Base-by-base conservation (phyloP, 2,797 vertebrate genomes). In the Pipistrellus pygmaeus region DNA sequence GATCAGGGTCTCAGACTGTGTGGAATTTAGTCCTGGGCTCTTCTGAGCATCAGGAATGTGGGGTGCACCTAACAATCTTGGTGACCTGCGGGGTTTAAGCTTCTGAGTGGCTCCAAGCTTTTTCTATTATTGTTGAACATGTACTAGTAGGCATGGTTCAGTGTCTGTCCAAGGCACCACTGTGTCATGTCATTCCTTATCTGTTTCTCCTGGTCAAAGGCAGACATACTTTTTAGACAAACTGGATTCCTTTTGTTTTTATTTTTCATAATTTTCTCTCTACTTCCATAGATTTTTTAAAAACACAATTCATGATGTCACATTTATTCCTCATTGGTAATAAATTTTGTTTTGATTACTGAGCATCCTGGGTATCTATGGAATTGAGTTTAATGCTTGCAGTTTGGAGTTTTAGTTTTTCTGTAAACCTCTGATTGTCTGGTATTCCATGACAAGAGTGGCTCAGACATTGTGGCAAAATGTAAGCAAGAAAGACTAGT, bases 1-100 rank as follows among this genome's bases (percentile, higher is more conserved):
- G 97, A 97, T 97, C 96, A 86, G 96, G 97, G 97, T 97, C 97
- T 97, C 97, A 95, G 96, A 96, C 97, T 97, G 96, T 86, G 88
- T 90, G 97, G 98, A 97, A 96, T 97, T 97, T 97, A 96, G 95
- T 86, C 97, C 94, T 96, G 96, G 97, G 73, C 93, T 94, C 96
- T 96, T 97, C 97, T 89, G 97, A 95, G 92, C 96, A 96, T 91
- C 92, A 95, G 96, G 96, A 96, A 96, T 93, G 97, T 94, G 91
- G 97, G 96, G 96, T 95, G 96, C 94, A 95, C 96, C 97, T 51
- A 76, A 77, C 6, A 55, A 13, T 17, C 14, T n/a, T 15, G 75
- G 75, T 6, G 21, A 95, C 95, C 17, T 4, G 57, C 17, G 1
- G 35, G 35, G 25, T 12, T 30, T 27, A 4, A 60, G 20, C 15